Evolutionary conservation across 2,888 invertebrate species (phyloP).

Genomic region (Euzophera pinguis): DNA sequence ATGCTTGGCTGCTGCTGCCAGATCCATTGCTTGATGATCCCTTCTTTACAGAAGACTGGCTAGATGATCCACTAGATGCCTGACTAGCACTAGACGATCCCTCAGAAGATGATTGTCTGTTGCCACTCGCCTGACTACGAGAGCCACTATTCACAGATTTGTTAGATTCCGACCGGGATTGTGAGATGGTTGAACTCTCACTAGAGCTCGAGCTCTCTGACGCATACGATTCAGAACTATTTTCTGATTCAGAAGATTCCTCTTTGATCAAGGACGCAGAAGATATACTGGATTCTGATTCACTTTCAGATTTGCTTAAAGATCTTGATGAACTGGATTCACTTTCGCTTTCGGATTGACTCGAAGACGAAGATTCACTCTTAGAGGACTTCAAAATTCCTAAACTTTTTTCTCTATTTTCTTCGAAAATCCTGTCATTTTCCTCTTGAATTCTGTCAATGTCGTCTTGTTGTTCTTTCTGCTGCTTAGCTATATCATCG

Average conservation of each 20-base stretch:
- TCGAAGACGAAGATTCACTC: not conserved
- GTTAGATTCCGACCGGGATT: too few species aligned
- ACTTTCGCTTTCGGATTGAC: not conserved
- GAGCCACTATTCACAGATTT: not conserved
- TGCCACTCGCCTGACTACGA: too few species aligned
- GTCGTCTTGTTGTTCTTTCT: not conserved
- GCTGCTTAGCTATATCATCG: not conserved
- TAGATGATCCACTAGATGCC: not conserved
- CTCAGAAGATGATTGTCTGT: not conserved
- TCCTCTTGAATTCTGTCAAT: not conserved
- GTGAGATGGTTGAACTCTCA: not conserved
- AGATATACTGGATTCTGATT: not conserved
- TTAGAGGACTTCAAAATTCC: not conserved
- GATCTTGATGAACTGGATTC: not conserved
- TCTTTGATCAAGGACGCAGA: not conserved
- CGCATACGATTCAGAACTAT: not conserved
- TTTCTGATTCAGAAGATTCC: not conserved
- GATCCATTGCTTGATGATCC: not conserved
- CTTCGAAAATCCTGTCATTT: constrained; percentile 3
- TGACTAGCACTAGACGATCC: not conserved
- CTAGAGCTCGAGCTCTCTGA: not conserved
- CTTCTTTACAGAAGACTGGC: not conserved
- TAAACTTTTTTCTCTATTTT: constrained; percentile 5
- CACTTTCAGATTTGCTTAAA: not conserved
- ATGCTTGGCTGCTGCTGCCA: not conserved